These are phyloP conservation scores for Hyppa rectilinea DNA, from an alignment of 2,888 invertebrate species.

Conservation along the genomic window DNA sequence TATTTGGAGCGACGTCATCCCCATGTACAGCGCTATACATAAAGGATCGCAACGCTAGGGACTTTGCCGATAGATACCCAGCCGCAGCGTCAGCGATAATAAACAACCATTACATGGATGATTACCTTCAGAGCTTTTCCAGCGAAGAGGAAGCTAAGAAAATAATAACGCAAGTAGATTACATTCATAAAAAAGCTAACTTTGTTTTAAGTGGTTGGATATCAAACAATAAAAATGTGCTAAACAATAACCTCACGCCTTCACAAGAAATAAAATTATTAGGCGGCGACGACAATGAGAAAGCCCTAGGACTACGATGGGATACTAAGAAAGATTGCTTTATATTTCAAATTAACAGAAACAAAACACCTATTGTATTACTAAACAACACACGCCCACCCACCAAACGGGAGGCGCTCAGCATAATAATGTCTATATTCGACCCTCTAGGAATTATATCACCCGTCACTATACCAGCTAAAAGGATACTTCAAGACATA, in stretches of 20 bases:
- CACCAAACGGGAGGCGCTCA: slow-evolving; percentile 6
- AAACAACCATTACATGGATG: slow-evolving; percentile 9
- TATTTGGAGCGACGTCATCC: slow-evolving; percentile 4
- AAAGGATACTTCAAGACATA: slow-evolving; percentile 2
- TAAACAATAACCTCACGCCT: background rate
- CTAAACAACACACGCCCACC: slow-evolving; percentile 1
- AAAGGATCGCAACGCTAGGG: slow-evolving; percentile 7
- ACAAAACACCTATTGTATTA: slow-evolving; percentile 2
- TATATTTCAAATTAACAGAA: background rate
- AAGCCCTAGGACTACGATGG: background rate
- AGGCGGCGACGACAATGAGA: slow-evolving; percentile 1
- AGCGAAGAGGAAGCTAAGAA: slow-evolving; percentile 6
- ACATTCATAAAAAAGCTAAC: background rate
- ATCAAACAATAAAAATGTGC: slow-evolving; percentile 6
- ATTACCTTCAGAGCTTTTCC: slow-evolving; percentile 2
- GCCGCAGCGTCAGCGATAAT: slow-evolving; percentile 3
- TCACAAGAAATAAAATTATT: slow-evolving; percentile 6
- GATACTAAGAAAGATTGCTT: background rate
- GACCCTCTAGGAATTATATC: slow-evolving; percentile 1
- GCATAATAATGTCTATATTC: slow-evolving; percentile 4
- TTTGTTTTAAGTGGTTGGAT: slow-evolving; percentile 2
- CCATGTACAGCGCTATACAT: slow-evolving; percentile 11
- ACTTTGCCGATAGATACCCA: slow-evolving; percentile 13
- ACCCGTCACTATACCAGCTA: slow-evolving; percentile 7
- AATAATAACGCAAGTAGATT: slow-evolving; percentile 5